Evolutionary conservation across 64 coral and sea anemone genomes (phyloP).

Genomic region (Catalaphyllia jardinei): DNA sequence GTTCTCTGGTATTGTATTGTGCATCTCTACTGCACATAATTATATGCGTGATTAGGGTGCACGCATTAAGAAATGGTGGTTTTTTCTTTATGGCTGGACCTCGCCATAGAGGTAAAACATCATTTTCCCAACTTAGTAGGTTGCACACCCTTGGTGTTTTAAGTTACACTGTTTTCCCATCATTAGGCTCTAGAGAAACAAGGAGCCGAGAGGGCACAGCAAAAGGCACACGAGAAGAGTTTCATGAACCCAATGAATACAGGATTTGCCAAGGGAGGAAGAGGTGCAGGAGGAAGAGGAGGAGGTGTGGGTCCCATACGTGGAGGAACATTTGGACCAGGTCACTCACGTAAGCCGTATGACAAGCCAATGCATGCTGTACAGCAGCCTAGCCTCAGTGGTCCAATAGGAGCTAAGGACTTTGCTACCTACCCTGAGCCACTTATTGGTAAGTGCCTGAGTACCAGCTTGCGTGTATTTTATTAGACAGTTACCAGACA

Average conservation of each 20-base stretch:
- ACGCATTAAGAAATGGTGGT: no score
- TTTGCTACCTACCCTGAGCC: constrained; percentile 84
- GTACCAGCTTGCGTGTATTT: background rate
- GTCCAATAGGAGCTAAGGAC: constrained; percentile 62
- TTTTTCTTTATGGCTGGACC: no score
- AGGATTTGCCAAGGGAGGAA: constrained; percentile 15
- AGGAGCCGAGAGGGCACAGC: constrained; percentile 74
- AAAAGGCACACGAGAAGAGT: constrained; percentile 49
- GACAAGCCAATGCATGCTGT: constrained; percentile 79
- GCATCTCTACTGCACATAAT: no score
- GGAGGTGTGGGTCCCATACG: constrained; percentile 22
- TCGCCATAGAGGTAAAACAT: no score
- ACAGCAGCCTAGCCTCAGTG: constrained; percentile 47
- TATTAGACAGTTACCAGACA: background rate
- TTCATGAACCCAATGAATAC: background rate
- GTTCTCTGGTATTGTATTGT: no score
- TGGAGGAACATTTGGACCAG: constrained; percentile 24
- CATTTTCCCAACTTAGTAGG: no score
- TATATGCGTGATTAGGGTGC: no score
- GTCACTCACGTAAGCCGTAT: constrained; percentile 76
- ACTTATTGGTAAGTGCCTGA: constrained; percentile 66
- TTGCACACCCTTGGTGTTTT: no score
- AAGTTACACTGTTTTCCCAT: background rate
- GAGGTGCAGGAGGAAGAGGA: constrained; percentile 40
- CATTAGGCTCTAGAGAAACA: constrained; percentile 79